Base-by-base conservation (phyloP, 37 sponge, comb jelly and placozoan genomes). In the Diacarnus erythraeanus region DNA sequence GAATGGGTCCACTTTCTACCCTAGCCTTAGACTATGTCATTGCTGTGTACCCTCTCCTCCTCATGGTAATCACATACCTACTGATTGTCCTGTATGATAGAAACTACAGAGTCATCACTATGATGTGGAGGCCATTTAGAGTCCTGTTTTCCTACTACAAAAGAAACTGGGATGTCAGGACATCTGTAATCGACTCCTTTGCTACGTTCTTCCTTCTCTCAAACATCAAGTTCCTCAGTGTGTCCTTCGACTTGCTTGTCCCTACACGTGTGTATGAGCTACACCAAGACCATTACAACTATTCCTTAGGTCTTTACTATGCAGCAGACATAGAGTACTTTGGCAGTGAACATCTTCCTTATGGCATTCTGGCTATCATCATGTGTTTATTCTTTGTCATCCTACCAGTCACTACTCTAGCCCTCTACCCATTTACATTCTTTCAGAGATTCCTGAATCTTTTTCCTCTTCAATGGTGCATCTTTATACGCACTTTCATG, bases 161-260 rank as follows among this genome's bases (percentile, higher is more conserved):
- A 22, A 33, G 67, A 23, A n/a, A 57, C 2, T 74, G 42, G 57
- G 77, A 90, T 25, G 34, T 72, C 4, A 78, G 68, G 22, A 54
- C 54, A 9, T 76, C 82, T 26, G 21, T 83, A 27, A 72, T 83
- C 0, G 40, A 78, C 69, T 75, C 74, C 17, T 66, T 91, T 54
- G 86, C 87, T 0, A 72, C 87, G 15, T 81, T 91, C 38, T 40
- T 91, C 56, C 66, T 85, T 1, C 74, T 91, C 30, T 74, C 91
- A 18, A 85, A 91, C 78, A 63, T 67, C 20, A 91, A 91, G 67
- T 27, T 91, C 22, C 34, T 86, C 2, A 35, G 22, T 36, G 26
- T 42, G 5, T 40, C 42, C 2, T 40, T 40, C 3, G 35, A 40
- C 22, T 40, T 71, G n/a, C 9, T 71, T 1, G 22, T 5, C 21